Conservation (phyloP, 2,888 invertebrate genomes). For the Zeuzera pyrina region DNA sequence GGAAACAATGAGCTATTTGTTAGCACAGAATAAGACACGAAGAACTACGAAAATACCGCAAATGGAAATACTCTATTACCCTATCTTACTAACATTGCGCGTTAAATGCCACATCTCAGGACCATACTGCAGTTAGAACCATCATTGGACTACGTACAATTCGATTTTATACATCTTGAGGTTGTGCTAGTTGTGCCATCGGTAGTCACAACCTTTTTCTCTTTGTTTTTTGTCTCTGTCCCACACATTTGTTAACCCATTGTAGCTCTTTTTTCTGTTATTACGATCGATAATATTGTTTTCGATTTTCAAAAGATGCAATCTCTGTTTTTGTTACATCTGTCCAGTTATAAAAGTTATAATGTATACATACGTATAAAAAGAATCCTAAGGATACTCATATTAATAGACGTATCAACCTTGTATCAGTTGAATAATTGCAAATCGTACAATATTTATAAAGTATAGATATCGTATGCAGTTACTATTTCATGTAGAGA, state of each 20-base stretch:
- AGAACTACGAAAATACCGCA: slow-evolving; percentile 3
- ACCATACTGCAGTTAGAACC: slow-evolving; percentile 19
- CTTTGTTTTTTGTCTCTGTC: slow-evolving; percentile 23
- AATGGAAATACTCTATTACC: not conserved
- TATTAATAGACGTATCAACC: too few species aligned
- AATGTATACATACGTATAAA: too few species aligned
- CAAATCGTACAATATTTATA: too few species aligned
- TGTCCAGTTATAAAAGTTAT: slow-evolving; percentile 34
- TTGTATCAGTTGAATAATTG: too few species aligned
- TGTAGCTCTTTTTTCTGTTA: slow-evolving; percentile 34
- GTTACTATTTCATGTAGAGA: too few species aligned
- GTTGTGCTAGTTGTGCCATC: slow-evolving; percentile 22
- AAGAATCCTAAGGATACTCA: too few species aligned
- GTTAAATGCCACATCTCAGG: slow-evolving; percentile 13
- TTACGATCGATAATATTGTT: slow-evolving; percentile 52
- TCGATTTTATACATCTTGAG: slow-evolving; percentile 20
- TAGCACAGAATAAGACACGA: slow-evolving; percentile 18
- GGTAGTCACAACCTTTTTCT: slow-evolving; percentile 22
- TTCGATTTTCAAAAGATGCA: slow-evolving; percentile 38
- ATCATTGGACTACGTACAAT: slow-evolving; percentile 27
- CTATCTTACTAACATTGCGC: slow-evolving; percentile 13
- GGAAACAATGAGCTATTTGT: slow-evolving; percentile 33
- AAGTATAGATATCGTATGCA: too few species aligned
- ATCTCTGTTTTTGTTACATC: slow-evolving; percentile 37
- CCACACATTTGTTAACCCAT: slow-evolving; percentile 37